Base-by-base conservation (phyloP, 2,888 invertebrate species). In the Callosobruchus maculatus region DNA sequence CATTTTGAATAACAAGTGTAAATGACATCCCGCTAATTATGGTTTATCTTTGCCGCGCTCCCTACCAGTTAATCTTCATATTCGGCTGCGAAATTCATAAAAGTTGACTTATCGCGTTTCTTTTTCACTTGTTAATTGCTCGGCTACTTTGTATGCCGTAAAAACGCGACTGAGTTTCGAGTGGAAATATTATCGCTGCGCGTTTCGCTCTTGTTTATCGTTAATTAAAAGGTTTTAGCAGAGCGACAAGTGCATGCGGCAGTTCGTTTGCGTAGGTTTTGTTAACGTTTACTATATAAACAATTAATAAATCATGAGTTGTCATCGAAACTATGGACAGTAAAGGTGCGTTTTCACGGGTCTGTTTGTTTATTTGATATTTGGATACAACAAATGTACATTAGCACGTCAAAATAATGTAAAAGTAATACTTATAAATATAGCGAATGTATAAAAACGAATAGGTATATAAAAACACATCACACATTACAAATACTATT, bases 1-100 rank as follows among this genome's bases (percentile, higher is more conserved):
- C 87, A 87, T 87, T 87, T 87, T 85, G 86, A 87, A 86, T 86
- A 86, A 87, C 87, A 87, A 87, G 86, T 87, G 87, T 87, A 87
- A 87, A 87, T 86, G 87, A 87, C 87, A 87, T 84, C 83, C 82
- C 81, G 86, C 86, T 87, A 87, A 87, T 87, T 87, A 87, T 87
- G 86, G 86, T 87, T 87, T 87, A 87, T 87, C 87, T 87, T 85
- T 83, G 81, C 77, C 78, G 82, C 84, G 83, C 83, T 83, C 84
- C 84, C 84, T 82, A 81, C 82, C 82, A 84, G 85, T 87, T 86
- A 84, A 87, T 87, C 87, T 87, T 86, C 86, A 85, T 86, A 85
- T 82, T 83, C 83, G 83, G 83, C 82, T 83, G 82, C 84, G 85
- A 85, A 84, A 83, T 83, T 84, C 82, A 84, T 80, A 80, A 80